Percentiles rank a stretch among this genome's conserved stretches.
phyloP scores from a whole-genome alignment of 2,888 invertebrate species.

The Cryptocheilus praepositus region DNA sequence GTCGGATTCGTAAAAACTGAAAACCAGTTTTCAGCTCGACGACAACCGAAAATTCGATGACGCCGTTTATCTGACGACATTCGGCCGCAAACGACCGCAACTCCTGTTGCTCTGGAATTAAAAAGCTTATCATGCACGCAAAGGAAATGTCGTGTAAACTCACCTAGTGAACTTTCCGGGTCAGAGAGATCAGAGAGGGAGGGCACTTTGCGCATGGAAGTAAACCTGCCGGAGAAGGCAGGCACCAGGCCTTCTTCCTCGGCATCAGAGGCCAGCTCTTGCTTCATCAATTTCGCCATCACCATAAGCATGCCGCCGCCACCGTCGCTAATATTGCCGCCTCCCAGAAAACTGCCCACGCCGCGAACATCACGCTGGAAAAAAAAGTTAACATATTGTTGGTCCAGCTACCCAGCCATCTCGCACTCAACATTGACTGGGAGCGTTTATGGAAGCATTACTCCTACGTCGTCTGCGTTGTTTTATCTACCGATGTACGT shows the following conservation, averaged over 20 bases:
- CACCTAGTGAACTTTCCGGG: constrained; percentile 91
- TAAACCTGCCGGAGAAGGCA: constrained; percentile 76
- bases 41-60: no score
- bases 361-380: constrained; percentile 67
- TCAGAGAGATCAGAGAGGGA: constrained; percentile 94
- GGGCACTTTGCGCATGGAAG: constrained; percentile 91
- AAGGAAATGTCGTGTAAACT: constrained; percentile 75
- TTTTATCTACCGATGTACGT: no score
- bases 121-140: background rate
- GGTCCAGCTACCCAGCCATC: constrained; percentile 22
- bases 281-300: constrained; percentile 76
- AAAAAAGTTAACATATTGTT: constrained; percentile 5
- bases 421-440: background rate
- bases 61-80: no score
- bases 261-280: constrained; percentile 78
- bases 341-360: constrained; percentile 63
- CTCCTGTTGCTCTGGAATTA: background rate
- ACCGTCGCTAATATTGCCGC: constrained; percentile 56
- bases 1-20: no score
- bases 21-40: no score
- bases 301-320: constrained; percentile 69
- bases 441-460: no score
- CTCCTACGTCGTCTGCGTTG: no score
- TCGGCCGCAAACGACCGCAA: no score
- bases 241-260: constrained; percentile 81